phyloP scores from a whole-genome alignment of 2,113 vertebrate species.

The Ameiurus melas region DNA sequence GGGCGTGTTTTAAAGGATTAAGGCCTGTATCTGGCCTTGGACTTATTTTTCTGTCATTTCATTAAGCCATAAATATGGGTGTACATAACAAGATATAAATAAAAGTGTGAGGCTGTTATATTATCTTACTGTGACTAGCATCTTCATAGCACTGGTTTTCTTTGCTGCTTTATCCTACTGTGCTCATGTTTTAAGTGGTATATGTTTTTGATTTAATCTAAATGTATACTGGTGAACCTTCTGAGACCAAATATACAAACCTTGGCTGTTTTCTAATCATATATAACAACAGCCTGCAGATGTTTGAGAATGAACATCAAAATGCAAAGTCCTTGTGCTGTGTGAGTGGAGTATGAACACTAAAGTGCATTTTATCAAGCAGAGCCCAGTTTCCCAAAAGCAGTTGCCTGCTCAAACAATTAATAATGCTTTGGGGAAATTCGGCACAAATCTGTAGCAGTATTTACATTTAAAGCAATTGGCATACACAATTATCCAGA shows the following conservation, averaged over 20 bases:
- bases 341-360: neutral
- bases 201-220: neutral
- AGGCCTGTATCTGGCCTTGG: neutral
- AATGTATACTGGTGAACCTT: neutral
- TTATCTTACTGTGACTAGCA: neutral
- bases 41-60: neutral
- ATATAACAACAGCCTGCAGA: neutral
- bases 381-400: neutral
- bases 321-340: neutral
- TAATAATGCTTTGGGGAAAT: neutral
- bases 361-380: neutral
- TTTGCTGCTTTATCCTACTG: constrained; percentile 9
- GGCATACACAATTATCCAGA: too few relatives aligned
- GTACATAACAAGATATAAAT: neutral
- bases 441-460: neutral
- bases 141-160: neutral
- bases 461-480: neutral
- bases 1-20: neutral
- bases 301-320: neutral
- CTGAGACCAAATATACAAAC: neutral
- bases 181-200: neutral
- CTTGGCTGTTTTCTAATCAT: neutral
- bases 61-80: neutral
- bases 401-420: neutral
- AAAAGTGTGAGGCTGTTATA: neutral